These are phyloP conservation scores for Taeniopygia guttata DNA, from an alignment of 2,797 vertebrate genomes.

Conservation along the genomic window DNA sequence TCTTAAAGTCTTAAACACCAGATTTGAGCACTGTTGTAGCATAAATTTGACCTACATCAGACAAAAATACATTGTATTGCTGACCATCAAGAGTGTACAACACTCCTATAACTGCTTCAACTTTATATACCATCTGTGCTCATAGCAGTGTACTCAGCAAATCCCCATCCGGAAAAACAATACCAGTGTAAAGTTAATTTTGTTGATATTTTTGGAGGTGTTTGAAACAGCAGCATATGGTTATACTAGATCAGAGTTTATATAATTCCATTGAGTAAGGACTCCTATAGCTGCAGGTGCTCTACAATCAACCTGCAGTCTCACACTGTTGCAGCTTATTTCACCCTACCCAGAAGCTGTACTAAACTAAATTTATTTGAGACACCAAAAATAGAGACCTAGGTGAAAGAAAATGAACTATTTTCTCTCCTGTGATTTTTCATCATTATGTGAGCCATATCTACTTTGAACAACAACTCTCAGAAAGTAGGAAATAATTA, in stretches of 20 bases:
- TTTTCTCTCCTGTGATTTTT: neutral
- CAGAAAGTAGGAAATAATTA: neutral
- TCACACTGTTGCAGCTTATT: neutral
- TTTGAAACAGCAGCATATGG: neutral
- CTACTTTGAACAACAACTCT: neutral
- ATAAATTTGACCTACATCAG: neutral
- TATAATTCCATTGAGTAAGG: neutral
- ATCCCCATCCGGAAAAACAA: neutral
- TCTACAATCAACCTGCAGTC: neutral
- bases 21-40: fast-evolving
- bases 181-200: neutral
- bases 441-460: neutral
- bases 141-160: neutral
- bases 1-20: neutral
- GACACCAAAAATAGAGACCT: neutral
- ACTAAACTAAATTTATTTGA: neutral
- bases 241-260: neutral
- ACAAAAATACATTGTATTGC: neutral
- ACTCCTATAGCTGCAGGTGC: neutral
- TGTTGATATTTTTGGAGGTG: neutral
- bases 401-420: neutral
- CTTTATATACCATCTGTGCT: neutral
- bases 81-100: neutral
- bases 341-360: neutral
- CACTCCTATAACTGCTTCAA: neutral